Base-by-base conservation (phyloP, 2,797 vertebrate genomes). In the Anguilla marmorata region DNA sequence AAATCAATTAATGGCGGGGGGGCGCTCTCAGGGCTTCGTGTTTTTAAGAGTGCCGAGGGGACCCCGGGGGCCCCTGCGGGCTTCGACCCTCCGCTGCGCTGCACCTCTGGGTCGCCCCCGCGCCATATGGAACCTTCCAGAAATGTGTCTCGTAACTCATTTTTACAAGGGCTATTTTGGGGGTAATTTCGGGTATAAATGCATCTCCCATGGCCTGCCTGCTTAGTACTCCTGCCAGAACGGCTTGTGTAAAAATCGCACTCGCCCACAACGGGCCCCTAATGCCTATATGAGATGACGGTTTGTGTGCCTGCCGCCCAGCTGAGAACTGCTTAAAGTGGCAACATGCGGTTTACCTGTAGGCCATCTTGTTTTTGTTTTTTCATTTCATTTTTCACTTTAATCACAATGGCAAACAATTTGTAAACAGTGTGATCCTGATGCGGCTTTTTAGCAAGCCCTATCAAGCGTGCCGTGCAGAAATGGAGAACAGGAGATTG, bases 101-200 rank as follows among this genome's bases (percentile, higher is more conserved):
- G 76, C 24, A 48, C 41, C 11, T 45, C 76, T 24, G 76, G 76
- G 19, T 48, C 76, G 19, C 76, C 41, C 76, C 41, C 48, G 4
- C 8, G 41, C 76, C 76, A 48, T 80, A 24, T 48, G 41, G 37
- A 80, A n/a, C 41, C 21, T 37, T 45, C 76, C 76, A 80, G 76
- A 80, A 80, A 45, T 6, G 19, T 45, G 76, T 80, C 76, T 4
- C 76, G n/a, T 80, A 24, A 80, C 76, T 80, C 76, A 80, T 24
- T 48, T 80, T 80, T 80, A 80, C 76, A 80, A 80, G 76, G 76
- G 76, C 76, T 80, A 80, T 80, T 48, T 80, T 41, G 37, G 74
- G 41, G 41, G 19, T 80, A 21, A 6, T 41, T 30, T 6, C 7
- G 16, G 14, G 21, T 80, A 48, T 30, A 9, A 45, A 80, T 11